Evolutionary conservation across 2,888 invertebrate genomes (phyloP).

Genomic region (Epirrita christyi): DNA sequence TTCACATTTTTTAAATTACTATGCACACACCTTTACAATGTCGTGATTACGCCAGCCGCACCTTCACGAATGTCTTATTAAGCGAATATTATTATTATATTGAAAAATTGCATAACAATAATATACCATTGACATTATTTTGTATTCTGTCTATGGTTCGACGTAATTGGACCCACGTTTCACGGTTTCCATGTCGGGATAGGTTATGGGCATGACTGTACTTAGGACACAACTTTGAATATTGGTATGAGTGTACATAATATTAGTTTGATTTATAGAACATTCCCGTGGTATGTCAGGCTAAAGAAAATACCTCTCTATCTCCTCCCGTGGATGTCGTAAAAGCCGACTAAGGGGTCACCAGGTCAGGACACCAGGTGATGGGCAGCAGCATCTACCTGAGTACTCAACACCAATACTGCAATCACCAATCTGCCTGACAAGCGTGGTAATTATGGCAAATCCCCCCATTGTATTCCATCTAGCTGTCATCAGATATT

Average conservation of each 20-base stretch:
- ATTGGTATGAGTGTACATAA: background rate
- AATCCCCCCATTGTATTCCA: too few relatives aligned
- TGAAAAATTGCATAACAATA: conserved; percentile 56
- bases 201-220: conserved; percentile 38
- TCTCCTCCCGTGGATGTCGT: too few relatives aligned
- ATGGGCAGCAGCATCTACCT: too few relatives aligned
- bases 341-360: too few relatives aligned
- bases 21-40: conserved; percentile 39
- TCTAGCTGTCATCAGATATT: too few relatives aligned
- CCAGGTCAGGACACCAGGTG: too few relatives aligned
- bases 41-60: conserved; percentile 39
- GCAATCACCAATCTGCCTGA: too few relatives aligned
- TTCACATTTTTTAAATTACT: background rate
- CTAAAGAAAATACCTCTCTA: too few relatives aligned
- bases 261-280: too few relatives aligned
- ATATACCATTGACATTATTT: conserved; percentile 37
- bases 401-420: too few relatives aligned
- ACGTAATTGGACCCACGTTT: conserved; percentile 40
- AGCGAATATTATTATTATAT: conserved; percentile 55
- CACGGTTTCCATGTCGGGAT: conserved; percentile 36
- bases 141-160: conserved; percentile 33
- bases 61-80: conserved; percentile 55
- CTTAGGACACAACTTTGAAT: background rate
- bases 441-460: too few relatives aligned
- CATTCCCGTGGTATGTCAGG: too few relatives aligned